These are phyloP conservation scores for cattle (Bos taurus) DNA, from an alignment of 2,113 vertebrate species.

Conservation along the genomic window DNA sequence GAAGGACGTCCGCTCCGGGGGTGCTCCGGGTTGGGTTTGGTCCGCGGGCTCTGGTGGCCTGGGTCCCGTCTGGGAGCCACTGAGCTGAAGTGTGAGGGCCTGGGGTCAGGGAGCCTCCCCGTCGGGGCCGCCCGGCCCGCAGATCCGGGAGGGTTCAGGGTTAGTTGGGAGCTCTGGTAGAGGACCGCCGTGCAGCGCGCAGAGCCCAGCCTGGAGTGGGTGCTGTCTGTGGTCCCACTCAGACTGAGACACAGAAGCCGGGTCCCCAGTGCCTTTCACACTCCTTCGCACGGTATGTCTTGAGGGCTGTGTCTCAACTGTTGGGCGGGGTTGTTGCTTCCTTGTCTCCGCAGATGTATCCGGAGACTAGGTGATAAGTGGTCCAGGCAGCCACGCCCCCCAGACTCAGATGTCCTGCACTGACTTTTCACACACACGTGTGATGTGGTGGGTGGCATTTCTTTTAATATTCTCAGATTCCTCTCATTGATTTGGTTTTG, in stretches of 20 bases:
- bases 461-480: background rate
- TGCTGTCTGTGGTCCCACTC: background rate
- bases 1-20: background rate
- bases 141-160: background rate
- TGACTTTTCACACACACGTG: background rate
- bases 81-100: background rate
- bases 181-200: background rate
- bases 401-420: too few relatives aligned
- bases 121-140: accelerated
- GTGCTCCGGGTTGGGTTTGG: background rate
- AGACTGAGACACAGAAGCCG: background rate
- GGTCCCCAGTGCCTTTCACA: background rate
- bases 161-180: too few relatives aligned
- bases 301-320: background rate
- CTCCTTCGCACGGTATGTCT: background rate
- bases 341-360: background rate
- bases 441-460: background rate
- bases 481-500: background rate
- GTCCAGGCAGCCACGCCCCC: background rate
- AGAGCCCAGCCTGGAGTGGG: background rate
- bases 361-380: background rate
- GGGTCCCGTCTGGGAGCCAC: background rate
- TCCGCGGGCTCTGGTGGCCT: background rate
- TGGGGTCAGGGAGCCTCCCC: background rate
- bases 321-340: background rate